Conservation (phyloP, 2,797 vertebrate genomes). For the Heliangelus exortis region DNA sequence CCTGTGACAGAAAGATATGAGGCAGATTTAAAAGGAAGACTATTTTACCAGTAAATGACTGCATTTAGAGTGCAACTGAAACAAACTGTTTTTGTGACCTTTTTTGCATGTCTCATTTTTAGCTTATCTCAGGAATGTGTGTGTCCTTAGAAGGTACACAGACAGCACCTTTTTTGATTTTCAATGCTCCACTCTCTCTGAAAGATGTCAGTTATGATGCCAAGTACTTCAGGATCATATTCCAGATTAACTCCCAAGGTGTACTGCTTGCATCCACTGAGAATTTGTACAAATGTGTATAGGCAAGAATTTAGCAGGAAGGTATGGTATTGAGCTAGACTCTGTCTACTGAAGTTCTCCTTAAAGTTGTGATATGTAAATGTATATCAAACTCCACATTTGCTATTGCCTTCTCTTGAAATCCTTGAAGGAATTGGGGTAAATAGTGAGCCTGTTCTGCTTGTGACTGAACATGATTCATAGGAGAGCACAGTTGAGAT, state of each 20-base stretch:
- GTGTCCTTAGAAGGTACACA: neutral
- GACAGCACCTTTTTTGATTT: neutral
- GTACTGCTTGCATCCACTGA: neutral
- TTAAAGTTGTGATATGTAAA: neutral
- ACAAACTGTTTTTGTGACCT: neutral
- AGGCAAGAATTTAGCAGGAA: neutral
- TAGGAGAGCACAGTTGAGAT: neutral
- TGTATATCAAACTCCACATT: neutral
- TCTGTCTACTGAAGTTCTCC: neutral
- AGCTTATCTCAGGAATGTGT: neutral
- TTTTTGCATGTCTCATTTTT: neutral
- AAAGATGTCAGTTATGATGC: neutral
- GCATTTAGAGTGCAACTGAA: neutral
- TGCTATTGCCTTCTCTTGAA: neutral
- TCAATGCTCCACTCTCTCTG: neutral
- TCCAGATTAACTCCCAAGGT: neutral
- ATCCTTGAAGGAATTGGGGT: neutral
- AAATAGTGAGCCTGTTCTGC: neutral
- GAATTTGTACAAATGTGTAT: neutral
- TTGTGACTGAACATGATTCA: neutral
- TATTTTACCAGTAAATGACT: neutral
- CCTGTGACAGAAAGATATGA: neutral
- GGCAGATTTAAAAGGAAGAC: neutral
- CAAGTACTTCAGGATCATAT: neutral
- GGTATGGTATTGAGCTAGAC: neutral